A percentile compares a stretch with the other conserved stretches of the same genome.
These are phyloP conservation scores for Argyresthia goedartella DNA, from an alignment of 2,888 invertebrate species.

Conservation along the genomic window DNA sequence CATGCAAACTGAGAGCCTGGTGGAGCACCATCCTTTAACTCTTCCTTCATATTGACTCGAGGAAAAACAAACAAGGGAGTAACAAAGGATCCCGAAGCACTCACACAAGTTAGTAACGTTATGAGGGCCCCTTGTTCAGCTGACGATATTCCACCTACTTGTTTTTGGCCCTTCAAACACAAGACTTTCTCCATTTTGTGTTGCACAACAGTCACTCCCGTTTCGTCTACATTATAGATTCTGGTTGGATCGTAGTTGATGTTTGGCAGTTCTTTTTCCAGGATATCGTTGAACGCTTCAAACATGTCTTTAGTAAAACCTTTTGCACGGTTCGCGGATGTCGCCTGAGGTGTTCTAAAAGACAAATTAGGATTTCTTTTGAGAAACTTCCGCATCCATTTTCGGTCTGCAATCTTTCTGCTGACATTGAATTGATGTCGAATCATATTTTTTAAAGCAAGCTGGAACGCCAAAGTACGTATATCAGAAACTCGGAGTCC, in stretches of 20 bases:
- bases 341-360: slow-evolving; percentile 3
- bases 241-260: not conserved
- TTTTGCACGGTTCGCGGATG: slow-evolving; percentile 7
- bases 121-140: slow-evolving; percentile 10
- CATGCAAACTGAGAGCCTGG: slow-evolving; percentile 18
- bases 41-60: slow-evolving; percentile 20
- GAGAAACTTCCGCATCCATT: too few relatives aligned
- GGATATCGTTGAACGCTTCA: not conserved
- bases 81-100: slow-evolving; percentile 8
- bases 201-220: slow-evolving; percentile 7
- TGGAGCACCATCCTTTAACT: slow-evolving; percentile 22
- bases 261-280: not conserved
- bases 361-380: slow-evolving; percentile 7
- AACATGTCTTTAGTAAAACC: slow-evolving; percentile 5
- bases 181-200: slow-evolving; percentile 7
- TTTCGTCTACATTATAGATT: slow-evolving; percentile 6
- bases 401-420: too few relatives aligned
- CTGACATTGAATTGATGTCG: too few relatives aligned
- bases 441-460: too few relatives aligned
- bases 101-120: slow-evolving; percentile 11
- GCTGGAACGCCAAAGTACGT: too few relatives aligned
- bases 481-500: too few relatives aligned
- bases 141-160: slow-evolving; percentile 11
- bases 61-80: slow-evolving; percentile 18
- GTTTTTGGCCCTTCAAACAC: slow-evolving; percentile 10